Conservation (phyloP, 1,140 invertebrate genomes). For the Megathymus violae region DNA sequence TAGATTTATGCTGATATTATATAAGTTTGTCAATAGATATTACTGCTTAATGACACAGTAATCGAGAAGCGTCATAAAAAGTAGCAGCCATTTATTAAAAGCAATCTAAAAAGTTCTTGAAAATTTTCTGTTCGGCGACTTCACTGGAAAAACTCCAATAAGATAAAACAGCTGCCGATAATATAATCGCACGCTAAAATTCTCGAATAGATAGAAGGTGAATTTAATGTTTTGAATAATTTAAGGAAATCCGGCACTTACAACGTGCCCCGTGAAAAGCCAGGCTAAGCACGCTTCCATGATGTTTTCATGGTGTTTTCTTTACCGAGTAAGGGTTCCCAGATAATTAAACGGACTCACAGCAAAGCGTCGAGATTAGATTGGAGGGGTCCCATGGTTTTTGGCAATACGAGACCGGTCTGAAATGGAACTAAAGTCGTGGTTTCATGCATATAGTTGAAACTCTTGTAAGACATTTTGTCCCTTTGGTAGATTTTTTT, state of each 20-base stretch:
- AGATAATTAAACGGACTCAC: slow-evolving; percentile 70
- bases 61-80: no score
- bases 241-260: slow-evolving; percentile 62
- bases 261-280: slow-evolving; percentile 44
- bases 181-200: slow-evolving; percentile 13
- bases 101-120: no score
- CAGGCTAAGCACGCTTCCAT: slow-evolving; percentile 41
- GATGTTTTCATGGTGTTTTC: slow-evolving; percentile 52
- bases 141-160: not conserved
- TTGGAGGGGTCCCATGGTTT: slow-evolving; percentile 38
- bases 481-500: no score
- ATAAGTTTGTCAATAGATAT: no score
- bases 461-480: no score
- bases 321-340: slow-evolving; percentile 46
- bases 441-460: no score
- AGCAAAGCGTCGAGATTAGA: slow-evolving; percentile 56
- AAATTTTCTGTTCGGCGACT: not conserved
- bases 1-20: no score
- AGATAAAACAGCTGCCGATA: not conserved
- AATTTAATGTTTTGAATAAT: slow-evolving; percentile 61
- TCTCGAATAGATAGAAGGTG: slow-evolving; percentile 32
- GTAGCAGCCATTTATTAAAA: no score
- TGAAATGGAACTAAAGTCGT: no score
- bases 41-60: no score
- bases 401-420: slow-evolving; percentile 7